Evolutionary conservation across 2,888 invertebrate species (phyloP).

Genomic region (Drosophila buzzatii): DNA sequence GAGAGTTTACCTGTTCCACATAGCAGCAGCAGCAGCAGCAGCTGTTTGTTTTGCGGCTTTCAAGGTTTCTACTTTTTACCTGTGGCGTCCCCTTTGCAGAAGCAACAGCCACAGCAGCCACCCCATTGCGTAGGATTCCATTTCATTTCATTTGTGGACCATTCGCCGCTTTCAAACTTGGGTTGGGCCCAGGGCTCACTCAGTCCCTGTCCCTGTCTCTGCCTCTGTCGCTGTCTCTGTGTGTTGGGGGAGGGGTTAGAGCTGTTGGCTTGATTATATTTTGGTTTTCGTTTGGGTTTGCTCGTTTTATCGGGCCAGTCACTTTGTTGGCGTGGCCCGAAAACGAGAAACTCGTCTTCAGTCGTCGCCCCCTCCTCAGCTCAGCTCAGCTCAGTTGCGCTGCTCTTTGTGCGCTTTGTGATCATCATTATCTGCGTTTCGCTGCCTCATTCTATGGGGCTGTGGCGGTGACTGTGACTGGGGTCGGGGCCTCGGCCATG

Average conservation of each 20-base stretch:
- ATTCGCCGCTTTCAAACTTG: constrained; percentile 54
- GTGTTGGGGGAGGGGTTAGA: constrained; percentile 34
- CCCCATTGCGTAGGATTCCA: constrained; percentile 81
- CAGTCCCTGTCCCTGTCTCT: constrained; percentile 26
- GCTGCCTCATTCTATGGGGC: constrained; percentile 78
- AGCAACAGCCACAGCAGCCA: constrained; percentile 51
- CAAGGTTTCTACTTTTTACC: constrained; percentile 79
- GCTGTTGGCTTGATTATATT: constrained; percentile 57
- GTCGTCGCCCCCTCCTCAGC: constrained; percentile 30
- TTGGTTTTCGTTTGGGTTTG: constrained; percentile 36
- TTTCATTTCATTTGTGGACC: constrained; percentile 62
- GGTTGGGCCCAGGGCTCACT: constrained; percentile 46
- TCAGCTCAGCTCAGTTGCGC: constrained; percentile 32
- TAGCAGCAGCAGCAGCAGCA: constrained; percentile 50
- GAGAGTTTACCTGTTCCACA: constrained; percentile 68
- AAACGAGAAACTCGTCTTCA: constrained; percentile 71
- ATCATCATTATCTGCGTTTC: constrained; percentile 82
- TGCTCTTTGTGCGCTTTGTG: constrained; percentile 72
- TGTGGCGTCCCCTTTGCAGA: constrained; percentile 70
- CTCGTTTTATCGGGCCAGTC: constrained; percentile 45
- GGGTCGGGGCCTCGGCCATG: constrained; percentile 31
- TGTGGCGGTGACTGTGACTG: constrained; percentile 11
- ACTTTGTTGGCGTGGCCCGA: constrained; percentile 66
- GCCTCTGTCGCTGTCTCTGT: not conserved
- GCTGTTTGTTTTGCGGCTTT: constrained; percentile 80